Conservation (phyloP, 2,797 vertebrate genomes). For the Squalus acanthias region DNA sequence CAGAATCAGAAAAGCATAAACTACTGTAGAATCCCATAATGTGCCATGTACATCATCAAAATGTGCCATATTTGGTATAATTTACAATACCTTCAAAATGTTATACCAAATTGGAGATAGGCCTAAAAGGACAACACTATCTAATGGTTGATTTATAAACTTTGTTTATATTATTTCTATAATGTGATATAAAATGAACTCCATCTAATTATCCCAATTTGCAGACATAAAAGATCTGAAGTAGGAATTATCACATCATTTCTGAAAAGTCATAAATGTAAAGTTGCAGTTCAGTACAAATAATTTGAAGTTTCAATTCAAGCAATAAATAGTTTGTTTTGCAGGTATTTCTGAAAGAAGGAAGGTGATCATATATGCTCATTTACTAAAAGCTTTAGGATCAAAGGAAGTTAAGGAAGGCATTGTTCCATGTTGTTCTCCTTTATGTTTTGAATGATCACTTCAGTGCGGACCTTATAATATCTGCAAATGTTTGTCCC, state of each 20-base stretch:
- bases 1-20: constrained; percentile 8
- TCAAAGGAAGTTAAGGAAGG: neutral
- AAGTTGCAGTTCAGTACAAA: neutral
- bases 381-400: neutral
- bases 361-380: neutral
- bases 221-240: neutral
- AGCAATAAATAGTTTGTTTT: neutral
- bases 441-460: neutral
- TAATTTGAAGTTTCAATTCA: neutral
- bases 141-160: neutral
- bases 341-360: neutral
- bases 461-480: neutral
- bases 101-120: neutral
- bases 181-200: constrained; percentile 3
- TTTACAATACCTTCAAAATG: neutral
- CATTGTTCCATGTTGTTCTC: neutral
- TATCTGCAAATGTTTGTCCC: neutral
- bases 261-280: neutral
- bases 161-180: neutral
- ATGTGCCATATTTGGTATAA: neutral
- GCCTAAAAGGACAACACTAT: neutral
- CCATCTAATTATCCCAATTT: neutral
- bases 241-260: neutral
- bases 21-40: neutral
- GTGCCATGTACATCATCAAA: neutral